These are phyloP conservation scores for Centropristis striata DNA, from an alignment of 2,113 vertebrate species.

Conservation along the genomic window DNA sequence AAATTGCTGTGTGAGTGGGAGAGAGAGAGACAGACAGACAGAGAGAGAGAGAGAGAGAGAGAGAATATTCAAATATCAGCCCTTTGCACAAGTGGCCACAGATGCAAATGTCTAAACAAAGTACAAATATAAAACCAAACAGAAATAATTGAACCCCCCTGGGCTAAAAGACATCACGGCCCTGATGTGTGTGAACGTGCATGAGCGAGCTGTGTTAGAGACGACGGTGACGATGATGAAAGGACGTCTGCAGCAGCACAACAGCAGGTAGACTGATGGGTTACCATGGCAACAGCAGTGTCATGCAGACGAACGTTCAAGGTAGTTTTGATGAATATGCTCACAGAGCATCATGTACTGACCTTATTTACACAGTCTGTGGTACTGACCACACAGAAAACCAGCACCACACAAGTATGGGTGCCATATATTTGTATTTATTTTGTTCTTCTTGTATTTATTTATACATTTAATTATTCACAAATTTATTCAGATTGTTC, in stretches of 20 bases:
- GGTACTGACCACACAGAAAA: neutral
- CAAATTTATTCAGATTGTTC: too few species aligned
- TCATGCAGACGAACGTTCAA: constrained; percentile 8
- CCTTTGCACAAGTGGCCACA: constrained; percentile 7
- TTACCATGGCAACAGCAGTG: constrained; percentile 54
- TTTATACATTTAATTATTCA: too few species aligned
- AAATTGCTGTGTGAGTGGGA: neutral
- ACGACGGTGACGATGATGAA: neutral
- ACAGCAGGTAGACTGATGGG: constrained; percentile 25
- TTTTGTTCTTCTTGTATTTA: too few species aligned
- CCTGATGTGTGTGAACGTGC: constrained; percentile 32
- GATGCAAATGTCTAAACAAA: constrained; percentile 14
- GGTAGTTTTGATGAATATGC: neutral
- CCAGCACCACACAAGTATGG: neutral
- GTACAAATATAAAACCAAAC: constrained; percentile 15
- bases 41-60: too few species aligned
- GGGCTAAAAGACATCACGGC: neutral
- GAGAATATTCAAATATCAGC: constrained; percentile 27
- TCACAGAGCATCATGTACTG: neutral
- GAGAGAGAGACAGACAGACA: too few species aligned
- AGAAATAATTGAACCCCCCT: neutral
- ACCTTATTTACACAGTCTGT: neutral
- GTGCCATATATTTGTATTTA: neutral
- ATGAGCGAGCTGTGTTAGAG: constrained; percentile 38
- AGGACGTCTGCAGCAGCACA: neutral